These are phyloP conservation scores for Camponotus vicinus DNA, from an alignment of 1,140 invertebrate genomes.

Conservation along the genomic window DNA sequence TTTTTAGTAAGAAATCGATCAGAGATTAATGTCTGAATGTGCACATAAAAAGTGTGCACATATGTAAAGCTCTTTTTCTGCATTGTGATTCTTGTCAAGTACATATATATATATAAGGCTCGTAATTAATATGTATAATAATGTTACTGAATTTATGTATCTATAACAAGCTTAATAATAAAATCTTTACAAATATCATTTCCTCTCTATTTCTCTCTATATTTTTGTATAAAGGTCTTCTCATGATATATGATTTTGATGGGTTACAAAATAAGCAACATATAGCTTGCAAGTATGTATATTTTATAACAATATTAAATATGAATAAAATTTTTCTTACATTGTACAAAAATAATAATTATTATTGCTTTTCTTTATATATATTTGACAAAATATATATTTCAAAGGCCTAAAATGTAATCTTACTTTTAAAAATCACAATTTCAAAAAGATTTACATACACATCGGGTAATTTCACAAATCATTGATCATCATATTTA, in stretches of 20 bases:
- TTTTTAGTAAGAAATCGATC: not conserved
- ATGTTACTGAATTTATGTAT: constrained; percentile 71
- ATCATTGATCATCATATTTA: constrained; percentile 48
- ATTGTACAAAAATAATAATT: constrained; percentile 76
- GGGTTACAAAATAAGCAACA: constrained; percentile 10
- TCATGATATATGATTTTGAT: not conserved
- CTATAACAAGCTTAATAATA: constrained; percentile 75
- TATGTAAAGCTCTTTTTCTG: constrained; percentile 44
- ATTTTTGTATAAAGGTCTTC: not conserved
- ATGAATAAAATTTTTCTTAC: constrained; percentile 57
- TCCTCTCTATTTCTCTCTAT: constrained; percentile 16
- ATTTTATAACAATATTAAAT: constrained; percentile 68
- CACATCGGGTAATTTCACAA: constrained; percentile 62
- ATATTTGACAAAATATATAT: constrained; percentile 70
- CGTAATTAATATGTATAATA: constrained; percentile 63
- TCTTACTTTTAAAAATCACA: constrained; percentile 56
- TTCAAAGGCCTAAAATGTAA: constrained; percentile 58
- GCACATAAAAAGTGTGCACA: constrained; percentile 31
- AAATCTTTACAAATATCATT: constrained; percentile 68
- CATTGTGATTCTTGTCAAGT: constrained; percentile 32
- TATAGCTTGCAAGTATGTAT: constrained; percentile 63
- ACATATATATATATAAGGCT: constrained; percentile 19
- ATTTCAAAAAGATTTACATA: constrained; percentile 56
- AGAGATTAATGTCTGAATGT: constrained; percentile 20
- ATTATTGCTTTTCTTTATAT: constrained; percentile 72